These are phyloP conservation scores for Condylostylus longicornis DNA, from an alignment of 1,140 invertebrate species.

Conservation along the genomic window DNA sequence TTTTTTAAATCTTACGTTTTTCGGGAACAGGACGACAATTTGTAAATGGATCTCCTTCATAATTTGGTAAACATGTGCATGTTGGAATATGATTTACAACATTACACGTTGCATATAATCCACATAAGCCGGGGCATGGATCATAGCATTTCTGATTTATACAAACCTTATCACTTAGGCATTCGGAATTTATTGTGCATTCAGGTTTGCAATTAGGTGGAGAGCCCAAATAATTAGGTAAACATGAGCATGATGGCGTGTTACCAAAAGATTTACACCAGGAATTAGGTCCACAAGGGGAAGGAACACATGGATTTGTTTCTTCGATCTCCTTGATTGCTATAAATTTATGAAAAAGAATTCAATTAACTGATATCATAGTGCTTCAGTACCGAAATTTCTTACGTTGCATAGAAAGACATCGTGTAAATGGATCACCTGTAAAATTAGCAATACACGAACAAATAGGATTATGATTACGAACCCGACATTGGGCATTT, in stretches of 20 bases:
- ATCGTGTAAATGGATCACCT: conserved; percentile 69
- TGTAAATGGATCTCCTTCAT: conserved; percentile 65
- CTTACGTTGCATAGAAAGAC: conserved; percentile 41
- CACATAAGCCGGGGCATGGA: conserved; percentile 64
- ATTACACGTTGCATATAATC: conserved; percentile 63
- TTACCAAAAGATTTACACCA: conserved; percentile 51
- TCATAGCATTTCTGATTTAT: conserved; percentile 56
- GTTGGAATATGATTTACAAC: conserved; percentile 70
- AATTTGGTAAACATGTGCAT: conserved; percentile 59
- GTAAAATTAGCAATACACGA: conserved; percentile 58
- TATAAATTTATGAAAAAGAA: conserved; percentile 10
- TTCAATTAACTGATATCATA: conserved; percentile 37
- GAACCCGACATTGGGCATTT: conserved; percentile 62
- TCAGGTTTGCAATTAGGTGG: conserved; percentile 62
- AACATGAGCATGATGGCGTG: conserved; percentile 59
- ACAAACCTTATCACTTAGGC: conserved; percentile 50
- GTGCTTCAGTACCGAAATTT: conserved; percentile 47
- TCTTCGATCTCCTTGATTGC: conserved; percentile 21
- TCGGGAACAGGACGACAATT: conserved; percentile 37
- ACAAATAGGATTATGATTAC: conserved; percentile 70
- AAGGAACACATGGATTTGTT: conserved; percentile 48
- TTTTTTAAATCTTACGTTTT: conserved; percentile 36
- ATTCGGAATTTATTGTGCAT: conserved; percentile 61
- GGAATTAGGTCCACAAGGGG: conserved; percentile 65
- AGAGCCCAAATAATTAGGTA: conserved; percentile 52